A percentile compares a stretch with the other conserved stretches of the same genome.
Conservation (phyloP, 2,888 invertebrate species). For the Griposia aprilina region DNA sequence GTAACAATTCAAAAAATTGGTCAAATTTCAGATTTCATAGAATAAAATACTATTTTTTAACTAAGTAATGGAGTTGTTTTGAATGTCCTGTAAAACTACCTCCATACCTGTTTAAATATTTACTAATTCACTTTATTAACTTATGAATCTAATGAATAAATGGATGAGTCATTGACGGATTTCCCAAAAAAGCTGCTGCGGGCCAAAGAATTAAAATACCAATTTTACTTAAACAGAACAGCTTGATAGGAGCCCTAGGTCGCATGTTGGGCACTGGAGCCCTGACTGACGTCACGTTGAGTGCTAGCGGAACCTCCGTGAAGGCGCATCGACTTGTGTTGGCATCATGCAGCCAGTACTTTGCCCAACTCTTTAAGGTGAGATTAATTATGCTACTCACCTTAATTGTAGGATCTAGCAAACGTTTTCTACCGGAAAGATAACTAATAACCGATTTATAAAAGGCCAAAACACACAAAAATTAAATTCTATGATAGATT, state of each 20-base stretch:
- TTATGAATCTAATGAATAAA: background rate
- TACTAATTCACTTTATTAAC: background rate
- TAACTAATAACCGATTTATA: background rate
- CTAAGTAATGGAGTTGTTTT: background rate
- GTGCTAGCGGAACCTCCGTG: slow-evolving; percentile 95
- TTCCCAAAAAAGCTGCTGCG: slow-evolving; percentile 52
- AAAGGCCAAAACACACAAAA: background rate
- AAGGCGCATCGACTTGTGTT: slow-evolving; percentile 96
- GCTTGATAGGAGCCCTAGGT: slow-evolving; percentile 94
- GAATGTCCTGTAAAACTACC: too few species aligned
- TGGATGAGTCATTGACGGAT: slow-evolving; percentile 41
- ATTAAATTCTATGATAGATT: background rate
- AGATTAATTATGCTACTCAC: background rate
- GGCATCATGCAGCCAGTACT: slow-evolving; percentile 97
- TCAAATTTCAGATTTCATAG: background rate
- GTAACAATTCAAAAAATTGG: background rate
- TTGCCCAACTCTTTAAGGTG: slow-evolving; percentile 96
- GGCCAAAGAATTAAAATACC: slow-evolving; percentile 32
- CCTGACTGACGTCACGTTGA: slow-evolving; percentile 96
- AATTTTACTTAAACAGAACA: slow-evolving; percentile 90
- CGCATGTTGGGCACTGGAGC: slow-evolving; percentile 95
- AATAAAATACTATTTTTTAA: background rate
- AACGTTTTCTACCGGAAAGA: background rate
- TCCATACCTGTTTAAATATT: background rate
- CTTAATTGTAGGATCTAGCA: background rate